Evolutionary conservation across 2,113 vertebrate species (phyloP).

Genomic region (Anarrhichthys ocellatus): DNA sequence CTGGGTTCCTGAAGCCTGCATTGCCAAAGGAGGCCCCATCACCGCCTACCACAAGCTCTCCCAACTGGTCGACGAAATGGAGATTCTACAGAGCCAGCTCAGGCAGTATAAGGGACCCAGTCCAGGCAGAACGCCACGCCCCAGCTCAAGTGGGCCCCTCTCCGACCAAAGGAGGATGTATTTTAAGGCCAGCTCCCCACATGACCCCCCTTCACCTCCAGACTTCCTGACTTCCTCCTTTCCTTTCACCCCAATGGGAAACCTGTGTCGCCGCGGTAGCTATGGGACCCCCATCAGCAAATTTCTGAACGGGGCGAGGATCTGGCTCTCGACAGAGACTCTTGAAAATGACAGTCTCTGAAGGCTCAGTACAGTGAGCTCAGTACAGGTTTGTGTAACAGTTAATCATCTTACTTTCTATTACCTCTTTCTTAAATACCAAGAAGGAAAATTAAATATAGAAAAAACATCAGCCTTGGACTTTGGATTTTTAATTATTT

Average conservation of each 20-base stretch:
- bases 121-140: conserved; percentile 63
- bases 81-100: conserved; percentile 86
- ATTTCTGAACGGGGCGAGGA: conserved; percentile 94
- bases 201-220: conserved; percentile 73
- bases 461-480: conserved; percentile 25
- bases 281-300: conserved; percentile 95
- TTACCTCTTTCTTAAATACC: conserved; percentile 56
- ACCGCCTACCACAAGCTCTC: conserved; percentile 90
- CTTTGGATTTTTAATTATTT: conserved; percentile 46
- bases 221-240: conserved; percentile 95
- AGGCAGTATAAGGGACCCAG: conserved; percentile 83
- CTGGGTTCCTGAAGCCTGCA: conserved; percentile 96
- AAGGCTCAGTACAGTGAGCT: conserved; percentile 38
- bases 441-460: conserved; percentile 41
- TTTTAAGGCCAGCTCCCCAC: conserved; percentile 83
- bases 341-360: conserved; percentile 89
- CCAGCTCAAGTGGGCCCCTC: conserved; percentile 64
- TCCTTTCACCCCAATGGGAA: conserved; percentile 93
- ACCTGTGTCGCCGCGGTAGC: conserved; percentile 91
- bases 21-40: conserved; percentile 87
- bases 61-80: conserved; percentile 91
- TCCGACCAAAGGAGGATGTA: conserved; percentile 89
- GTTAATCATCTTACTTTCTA: conserved; percentile 51
- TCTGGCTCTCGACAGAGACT: conserved; percentile 97
- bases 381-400: conserved; percentile 25